Percentiles rank a stretch among this genome's conserved stretches.
Conservation (phyloP, 2,113 vertebrate genomes). For the Sinocyclocheilus anophthalmus region DNA sequence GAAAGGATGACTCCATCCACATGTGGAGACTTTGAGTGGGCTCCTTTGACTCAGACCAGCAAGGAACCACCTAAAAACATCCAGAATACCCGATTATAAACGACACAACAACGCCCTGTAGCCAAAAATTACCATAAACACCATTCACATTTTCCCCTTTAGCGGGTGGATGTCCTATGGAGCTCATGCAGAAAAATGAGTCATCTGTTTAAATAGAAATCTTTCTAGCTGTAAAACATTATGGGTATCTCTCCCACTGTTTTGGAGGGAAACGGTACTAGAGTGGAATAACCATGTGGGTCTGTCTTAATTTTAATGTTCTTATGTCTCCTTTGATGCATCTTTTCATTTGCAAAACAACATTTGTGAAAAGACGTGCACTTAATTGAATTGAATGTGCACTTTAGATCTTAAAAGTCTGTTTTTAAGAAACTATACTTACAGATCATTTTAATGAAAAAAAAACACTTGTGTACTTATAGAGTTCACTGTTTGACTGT, state of each 20-base stretch:
- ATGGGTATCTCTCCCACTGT: not conserved
- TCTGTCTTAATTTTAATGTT: not conserved
- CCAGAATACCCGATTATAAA: not conserved
- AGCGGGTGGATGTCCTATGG: not conserved
- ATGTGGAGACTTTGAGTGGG: not conserved
- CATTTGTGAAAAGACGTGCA: no score
- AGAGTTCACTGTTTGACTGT: no score
- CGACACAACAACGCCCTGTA: not conserved
- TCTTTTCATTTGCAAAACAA: not conserved
- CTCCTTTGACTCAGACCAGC: not conserved
- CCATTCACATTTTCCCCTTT: not conserved
- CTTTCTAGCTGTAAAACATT: not conserved
- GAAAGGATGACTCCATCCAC: not conserved
- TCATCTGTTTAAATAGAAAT: constrained; percentile 14
- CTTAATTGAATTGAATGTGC: no score
- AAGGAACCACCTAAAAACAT: not conserved
- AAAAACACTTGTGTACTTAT: no score
- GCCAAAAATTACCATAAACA: not conserved
- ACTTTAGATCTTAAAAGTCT: no score
- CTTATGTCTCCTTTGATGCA: no score
- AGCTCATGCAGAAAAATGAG: constrained; percentile 7
- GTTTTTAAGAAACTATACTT: no score
- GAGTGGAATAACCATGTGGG: not conserved
- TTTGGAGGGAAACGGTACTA: not conserved
- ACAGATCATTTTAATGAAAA: no score